phyloP scores from a whole-genome alignment of 2,113 vertebrate genomes.

The Pluvialis apricaria region DNA sequence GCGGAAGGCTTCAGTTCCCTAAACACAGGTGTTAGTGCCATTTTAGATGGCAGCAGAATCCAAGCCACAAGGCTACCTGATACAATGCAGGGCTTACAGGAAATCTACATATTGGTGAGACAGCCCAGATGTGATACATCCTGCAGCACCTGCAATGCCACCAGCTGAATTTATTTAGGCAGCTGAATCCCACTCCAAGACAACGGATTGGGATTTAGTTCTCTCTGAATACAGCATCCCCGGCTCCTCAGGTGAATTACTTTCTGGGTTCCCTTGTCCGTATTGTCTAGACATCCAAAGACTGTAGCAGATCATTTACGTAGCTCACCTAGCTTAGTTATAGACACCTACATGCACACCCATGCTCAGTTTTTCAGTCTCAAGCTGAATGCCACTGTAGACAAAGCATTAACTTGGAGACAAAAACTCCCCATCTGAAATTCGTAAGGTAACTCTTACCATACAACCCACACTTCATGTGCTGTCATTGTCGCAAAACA shows the following conservation, averaged over 20 bases:
- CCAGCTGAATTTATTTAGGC: not conserved
- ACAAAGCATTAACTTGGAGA: not conserved
- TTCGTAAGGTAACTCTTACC: not conserved
- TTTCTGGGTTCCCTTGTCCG: not conserved
- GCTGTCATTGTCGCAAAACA: not conserved
- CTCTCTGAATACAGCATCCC: not conserved
- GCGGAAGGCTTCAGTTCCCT: not conserved
- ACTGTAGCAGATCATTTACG: not conserved
- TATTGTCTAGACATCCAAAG: too few species aligned
- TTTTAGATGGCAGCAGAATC: not conserved
- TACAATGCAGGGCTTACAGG: not conserved
- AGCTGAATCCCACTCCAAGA: not conserved
- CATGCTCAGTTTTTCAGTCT: not conserved
- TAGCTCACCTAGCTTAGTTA: not conserved
- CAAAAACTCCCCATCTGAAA: not conserved
- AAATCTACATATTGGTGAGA: not conserved
- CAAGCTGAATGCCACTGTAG: not conserved
- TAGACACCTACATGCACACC: not conserved
- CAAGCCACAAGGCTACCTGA: not conserved
- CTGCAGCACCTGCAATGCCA: not conserved
- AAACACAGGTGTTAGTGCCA: not conserved
- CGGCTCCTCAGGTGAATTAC: not conserved
- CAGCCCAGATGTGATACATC: not conserved
- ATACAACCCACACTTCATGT: accelerated
- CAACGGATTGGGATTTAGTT: not conserved